Evolutionary conservation across 2,113 vertebrate species (phyloP), one percentile per base, ranked within the genome.

Genomic region (Callospermophilus lateralis): DNA sequence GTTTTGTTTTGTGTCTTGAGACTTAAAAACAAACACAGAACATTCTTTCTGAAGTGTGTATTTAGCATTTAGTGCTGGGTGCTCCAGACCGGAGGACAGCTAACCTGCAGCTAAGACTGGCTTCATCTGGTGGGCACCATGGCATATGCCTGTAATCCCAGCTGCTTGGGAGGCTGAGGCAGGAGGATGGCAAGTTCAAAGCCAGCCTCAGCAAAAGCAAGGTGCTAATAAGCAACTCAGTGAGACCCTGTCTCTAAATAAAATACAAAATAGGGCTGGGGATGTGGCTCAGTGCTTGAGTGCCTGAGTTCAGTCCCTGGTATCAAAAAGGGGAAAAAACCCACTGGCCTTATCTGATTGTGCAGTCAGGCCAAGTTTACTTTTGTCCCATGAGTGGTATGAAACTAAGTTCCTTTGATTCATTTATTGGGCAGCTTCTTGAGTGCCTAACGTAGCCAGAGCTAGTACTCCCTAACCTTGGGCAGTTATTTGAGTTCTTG

Each of bases 291-390:
- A 51, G 48, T 51, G 48, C 48, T 48, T 51, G 48, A 51, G 48
- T 51, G 48, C 48, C 48, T 51, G 48, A 13, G 48, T 51, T 51
- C 12, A 51, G 13, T 51, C 48, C 48, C 12, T 13, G 12, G 48
- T 51, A 51, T 0, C 48, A 3, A 51, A 11, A 51, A 51, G 12
- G 12, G 12, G 12, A 5, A 13, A 51, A 48, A 51, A 51, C 10
- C 2, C 48, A 34, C 16, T 9, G 0, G 32, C 51, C 26, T 55
- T 34, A 2, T 17, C 16, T 16, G 28, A 61, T 0, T 42, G 63
- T 74, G 17, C n/a, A 58, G 42, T 32, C 16, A 39, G 72, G 13
- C 7, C 26, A 9, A 1, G 42, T 32, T 24, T 17, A 13, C 51
- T n/a, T n/a, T 32, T 11, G 17, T 39, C 28, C 68, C 19, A 0